Percentiles rank a stretch among this genome's conserved stretches.
Conservation (phyloP, 2,797 vertebrate species). For the Tragopan temminckii region DNA sequence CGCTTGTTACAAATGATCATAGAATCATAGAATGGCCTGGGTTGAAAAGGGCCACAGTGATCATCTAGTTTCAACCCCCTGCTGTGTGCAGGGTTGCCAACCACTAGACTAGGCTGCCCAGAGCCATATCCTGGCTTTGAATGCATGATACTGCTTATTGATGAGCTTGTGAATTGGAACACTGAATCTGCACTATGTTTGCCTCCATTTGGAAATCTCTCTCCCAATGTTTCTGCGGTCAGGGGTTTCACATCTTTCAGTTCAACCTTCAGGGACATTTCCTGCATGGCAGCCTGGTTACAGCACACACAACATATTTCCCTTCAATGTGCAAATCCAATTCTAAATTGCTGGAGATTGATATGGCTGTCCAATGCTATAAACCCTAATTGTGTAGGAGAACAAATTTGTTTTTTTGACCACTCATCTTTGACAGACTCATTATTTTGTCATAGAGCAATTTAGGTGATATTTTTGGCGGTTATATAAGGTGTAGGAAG, state of each 20-base stretch:
- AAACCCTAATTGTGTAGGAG: conserved; percentile 69
- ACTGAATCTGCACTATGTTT: not conserved
- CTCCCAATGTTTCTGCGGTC: conserved; percentile 6
- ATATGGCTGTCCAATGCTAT: conserved; percentile 54
- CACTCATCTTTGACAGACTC: conserved; percentile 76
- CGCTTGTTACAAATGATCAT: not conserved
- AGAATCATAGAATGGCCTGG: no score
- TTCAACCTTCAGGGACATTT: not conserved
- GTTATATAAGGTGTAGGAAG: conserved; percentile 39
- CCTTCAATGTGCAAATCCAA: conserved; percentile 43
- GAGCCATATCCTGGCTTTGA: no score
- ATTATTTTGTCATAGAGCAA: conserved; percentile 71
- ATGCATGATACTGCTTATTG: not conserved
- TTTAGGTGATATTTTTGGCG: conserved; percentile 54
- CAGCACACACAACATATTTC: conserved; percentile 13
- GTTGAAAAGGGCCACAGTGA: no score
- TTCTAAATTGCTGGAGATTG: conserved; percentile 57
- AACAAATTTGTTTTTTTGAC: conserved; percentile 61
- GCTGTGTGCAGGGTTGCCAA: no score
- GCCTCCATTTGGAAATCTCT: conserved; percentile 15
- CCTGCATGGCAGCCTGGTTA: conserved; percentile 45
- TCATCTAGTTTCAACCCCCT: no score
- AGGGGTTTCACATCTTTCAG: conserved; percentile 1
- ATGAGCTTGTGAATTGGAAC: not conserved
- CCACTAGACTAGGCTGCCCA: no score